Evolutionary conservation across 2,888 invertebrate genomes (phyloP), one percentile per base, ranked within the genome.

Genomic region (Hypsopygia costalis): DNA sequence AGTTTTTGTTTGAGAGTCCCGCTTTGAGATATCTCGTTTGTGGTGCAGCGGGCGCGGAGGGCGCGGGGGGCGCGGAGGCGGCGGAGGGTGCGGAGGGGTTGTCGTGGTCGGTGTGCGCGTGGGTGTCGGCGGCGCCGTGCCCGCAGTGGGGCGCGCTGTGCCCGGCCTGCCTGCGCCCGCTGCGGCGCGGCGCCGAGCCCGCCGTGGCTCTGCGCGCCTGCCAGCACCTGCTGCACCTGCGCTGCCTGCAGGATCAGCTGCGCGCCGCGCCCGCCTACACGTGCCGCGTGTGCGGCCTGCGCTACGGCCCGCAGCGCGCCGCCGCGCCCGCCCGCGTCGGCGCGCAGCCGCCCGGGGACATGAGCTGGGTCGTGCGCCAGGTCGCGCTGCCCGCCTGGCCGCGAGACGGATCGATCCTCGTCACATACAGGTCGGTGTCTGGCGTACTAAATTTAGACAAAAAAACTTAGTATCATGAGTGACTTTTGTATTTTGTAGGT

Each of bases 281-380:
- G 6, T 97, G 97, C 72, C 94, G 95, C 1, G 94, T 95, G 12
- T 97, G 97, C 78, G 95, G 96, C 48, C 93, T n/a, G 93, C 58
- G 93, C 94, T 96, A 96, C 75, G 96, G 96, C 16, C 44, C 33
- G 51, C 33, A 42, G 51, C 90, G 58, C 34, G 43, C 93, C 93
- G 65, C 91, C 94, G 94, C 69, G 95, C 94, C 62, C 93, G 51
- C 52, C 88, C 90, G 39, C 47, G 87, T 90, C 57, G 95, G 95
- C 29, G 95, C 93, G 72, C 96, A 96, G 81, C 96, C 97, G 1
- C 90, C 92, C 12, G 95, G 95, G 43, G 92, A 92, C 50, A 95
- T 96, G 95, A 93, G 94, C 56, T 95, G 95, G 94, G 91, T 92
- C 36, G 51, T 93, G 47, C 90, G 94, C 51, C 92, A 92, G 47